A percentile compares a stretch with the other conserved stretches of the same genome.
These are phyloP conservation scores for Micropoecilia bifurca DNA, from an alignment of 2,797 vertebrate species.

Conservation along the genomic window DNA sequence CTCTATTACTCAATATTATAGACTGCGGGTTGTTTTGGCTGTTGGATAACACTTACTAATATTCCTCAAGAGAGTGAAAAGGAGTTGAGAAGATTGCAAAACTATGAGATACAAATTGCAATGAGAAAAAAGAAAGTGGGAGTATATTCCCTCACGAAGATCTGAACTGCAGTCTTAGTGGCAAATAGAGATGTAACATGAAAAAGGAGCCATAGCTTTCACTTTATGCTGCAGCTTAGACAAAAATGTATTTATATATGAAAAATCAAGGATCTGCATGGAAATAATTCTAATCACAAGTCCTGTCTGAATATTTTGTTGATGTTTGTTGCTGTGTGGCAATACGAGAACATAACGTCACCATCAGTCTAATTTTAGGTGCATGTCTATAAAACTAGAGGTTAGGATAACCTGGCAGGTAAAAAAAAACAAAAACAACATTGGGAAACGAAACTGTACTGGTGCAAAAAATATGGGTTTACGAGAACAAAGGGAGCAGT, in stretches of 20 bases:
- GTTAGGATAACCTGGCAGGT: not conserved
- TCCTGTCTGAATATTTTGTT: not conserved
- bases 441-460: slow-evolving; percentile 45
- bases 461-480: slow-evolving; percentile 36
- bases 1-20: slow-evolving; percentile 49
- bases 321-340: not conserved
- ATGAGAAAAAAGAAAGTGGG: slow-evolving; percentile 6
- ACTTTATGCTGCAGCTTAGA: not conserved
- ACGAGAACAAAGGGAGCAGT: slow-evolving; percentile 33
- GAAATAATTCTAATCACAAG: not conserved
- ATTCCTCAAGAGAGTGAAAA: slow-evolving; percentile 23
- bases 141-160: slow-evolving; percentile 6
- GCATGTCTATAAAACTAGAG: slow-evolving; percentile 10
- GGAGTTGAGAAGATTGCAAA: slow-evolving; percentile 13
- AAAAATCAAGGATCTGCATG: not conserved
- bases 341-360: not conserved
- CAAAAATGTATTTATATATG: not conserved
- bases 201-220: not conserved
- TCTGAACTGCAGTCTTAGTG: slow-evolving; percentile 1
- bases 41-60: slow-evolving; percentile 27
- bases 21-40: slow-evolving; percentile 42
- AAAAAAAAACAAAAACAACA: slow-evolving; percentile 7
- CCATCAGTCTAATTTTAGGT: slow-evolving; percentile 16
- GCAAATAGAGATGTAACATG: slow-evolving; percentile 11
- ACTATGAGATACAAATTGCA: slow-evolving; percentile 34